phyloP scores from a whole-genome alignment of 2,797 vertebrate species.

The Silurus aristotelis region DNA sequence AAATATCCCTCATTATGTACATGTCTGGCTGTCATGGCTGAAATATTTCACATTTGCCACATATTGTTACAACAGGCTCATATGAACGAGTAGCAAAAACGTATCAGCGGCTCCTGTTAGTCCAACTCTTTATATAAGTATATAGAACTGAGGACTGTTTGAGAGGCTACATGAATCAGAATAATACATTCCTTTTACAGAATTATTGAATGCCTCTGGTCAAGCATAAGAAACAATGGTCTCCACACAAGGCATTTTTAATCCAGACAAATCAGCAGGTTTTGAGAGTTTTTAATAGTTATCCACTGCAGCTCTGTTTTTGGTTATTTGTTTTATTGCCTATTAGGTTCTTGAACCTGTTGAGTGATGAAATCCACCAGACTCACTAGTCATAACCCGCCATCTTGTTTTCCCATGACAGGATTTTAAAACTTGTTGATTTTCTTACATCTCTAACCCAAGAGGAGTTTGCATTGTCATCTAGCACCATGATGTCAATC shows the following conservation, averaged over 20 bases:
- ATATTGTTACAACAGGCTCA: neutral
- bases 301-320: neutral
- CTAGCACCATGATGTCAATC: slow-evolving; percentile 57
- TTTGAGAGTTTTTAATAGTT: neutral
- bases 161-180: neutral
- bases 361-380: neutral
- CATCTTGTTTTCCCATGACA: neutral
- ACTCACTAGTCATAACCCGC: neutral
- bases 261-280: neutral
- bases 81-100: neutral
- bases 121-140: neutral
- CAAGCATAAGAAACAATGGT: neutral
- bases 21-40: slow-evolving; percentile 4
- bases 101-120: neutral
- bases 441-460: neutral
- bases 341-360: neutral
- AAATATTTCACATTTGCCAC: neutral
- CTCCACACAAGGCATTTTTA: neutral
- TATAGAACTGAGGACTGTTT: neutral
- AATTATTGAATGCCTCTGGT: neutral
- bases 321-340: neutral
- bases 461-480: slow-evolving; percentile 26
- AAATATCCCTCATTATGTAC: neutral
- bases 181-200: neutral
- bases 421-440: neutral